Evolutionary conservation across 2,797 vertebrate genomes (phyloP), one percentile per base, ranked within the genome.

Genomic region (Peromyscus nudipes): DNA sequence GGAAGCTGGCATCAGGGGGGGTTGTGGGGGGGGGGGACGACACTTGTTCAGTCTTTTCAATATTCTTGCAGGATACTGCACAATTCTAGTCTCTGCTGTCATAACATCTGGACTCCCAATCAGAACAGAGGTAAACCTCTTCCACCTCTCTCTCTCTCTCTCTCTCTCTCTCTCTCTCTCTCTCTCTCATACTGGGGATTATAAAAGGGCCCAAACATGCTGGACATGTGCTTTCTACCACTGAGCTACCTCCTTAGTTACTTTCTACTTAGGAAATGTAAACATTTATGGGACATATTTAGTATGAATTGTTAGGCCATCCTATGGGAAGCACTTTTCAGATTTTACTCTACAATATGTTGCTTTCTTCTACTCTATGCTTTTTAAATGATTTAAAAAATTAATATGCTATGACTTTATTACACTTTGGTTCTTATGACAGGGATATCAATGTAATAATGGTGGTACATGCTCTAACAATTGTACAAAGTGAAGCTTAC

Each of bases 391-490:
- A 57, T 80, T 97, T 96, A 96, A 75, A 67, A 96, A 91, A 91
- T 96, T 86, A n/a, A 86, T 97, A 60, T 49, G n/a, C 85, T 91
- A 7, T 96, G 95, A 94, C 79, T 79, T 97, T 98, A 89, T 98
- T 97, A 92, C 73, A 25, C 16, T 92, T 96, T 96, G 76, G 71
- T 81, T 96, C 80, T 97, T 82, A 97, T 96, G 96, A 97, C 69
- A 95, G 89, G 77, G 69, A 91, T 96, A n/a, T 85, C 8, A n/a
- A 17, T 37, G 92, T 92, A 97, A 96, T 94, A 96, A 91, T 97
- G 96, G 97, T 91, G 97, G 91, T 76, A 91, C 96, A 83, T 96
- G 93, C 91, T 90, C 92, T 60, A 82, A 60, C 96, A 97, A 96
- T 96, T 98, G 96, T 96, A 95, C 95, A 93, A 87, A 98, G 81